Conservation (phyloP, 1,140 invertebrate genomes). For the Neelides sp. region DNA sequence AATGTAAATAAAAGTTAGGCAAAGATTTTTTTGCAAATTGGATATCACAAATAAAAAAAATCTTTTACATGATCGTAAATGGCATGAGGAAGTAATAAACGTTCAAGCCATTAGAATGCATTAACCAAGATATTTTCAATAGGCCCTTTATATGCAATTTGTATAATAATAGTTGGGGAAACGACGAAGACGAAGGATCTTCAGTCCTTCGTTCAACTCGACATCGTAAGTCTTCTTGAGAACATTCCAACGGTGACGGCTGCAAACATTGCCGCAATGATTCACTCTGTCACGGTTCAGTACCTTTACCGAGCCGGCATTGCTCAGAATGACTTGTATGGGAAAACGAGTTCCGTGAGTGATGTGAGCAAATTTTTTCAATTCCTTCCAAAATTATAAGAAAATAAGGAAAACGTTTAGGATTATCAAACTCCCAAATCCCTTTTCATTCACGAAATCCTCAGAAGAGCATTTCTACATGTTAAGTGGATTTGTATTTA, state of each 20-base stretch:
- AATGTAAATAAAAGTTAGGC: too few species aligned
- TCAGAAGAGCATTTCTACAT: too few species aligned
- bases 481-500: background rate
- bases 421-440: too few species aligned
- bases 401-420: too few species aligned
- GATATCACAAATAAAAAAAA: too few species aligned
- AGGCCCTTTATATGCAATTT: background rate
- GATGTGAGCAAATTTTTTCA: conserved; percentile 28
- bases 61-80: too few species aligned
- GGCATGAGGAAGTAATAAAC: too few species aligned
- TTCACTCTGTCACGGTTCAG: conserved; percentile 30
- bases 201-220: conserved; percentile 32
- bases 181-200: conserved; percentile 27
- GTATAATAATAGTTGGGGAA: conserved; percentile 27
- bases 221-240: conserved; percentile 32
- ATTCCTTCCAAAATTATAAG: too few species aligned
- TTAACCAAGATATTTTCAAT: too few species aligned
- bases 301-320: conserved; percentile 33
- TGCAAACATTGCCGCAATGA: conserved; percentile 30
- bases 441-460: too few species aligned
- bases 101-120: too few species aligned
- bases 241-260: conserved; percentile 23
- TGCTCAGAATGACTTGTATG: conserved; percentile 25
- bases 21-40: too few species aligned
- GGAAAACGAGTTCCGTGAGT: conserved; percentile 30